Conservation (phyloP, 2,888 invertebrate species). For the Ochropacha duplaris region DNA sequence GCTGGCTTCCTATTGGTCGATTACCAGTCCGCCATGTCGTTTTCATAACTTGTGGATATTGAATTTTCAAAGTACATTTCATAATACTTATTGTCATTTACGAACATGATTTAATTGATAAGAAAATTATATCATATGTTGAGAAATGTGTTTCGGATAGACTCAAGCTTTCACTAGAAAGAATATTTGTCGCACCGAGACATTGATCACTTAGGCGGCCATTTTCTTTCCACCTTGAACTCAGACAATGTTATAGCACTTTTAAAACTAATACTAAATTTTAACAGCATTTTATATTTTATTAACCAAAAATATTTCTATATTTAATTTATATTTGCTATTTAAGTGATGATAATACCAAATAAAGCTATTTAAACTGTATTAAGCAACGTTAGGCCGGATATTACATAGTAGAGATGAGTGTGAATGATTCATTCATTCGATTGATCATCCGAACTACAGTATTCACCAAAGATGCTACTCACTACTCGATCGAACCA, state of each 20-base stretch:
- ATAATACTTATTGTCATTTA: neutral
- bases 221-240: slow-evolving; percentile 30
- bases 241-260: neutral
- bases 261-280: neutral
- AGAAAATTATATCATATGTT: slow-evolving; percentile 10
- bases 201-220: slow-evolving; percentile 36
- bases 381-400: neutral
- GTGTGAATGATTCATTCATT: no score
- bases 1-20: slow-evolving; percentile 88
- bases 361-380: neutral
- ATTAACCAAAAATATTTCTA: neutral
- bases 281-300: neutral
- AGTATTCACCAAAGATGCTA: no score
- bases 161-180: slow-evolving; percentile 30
- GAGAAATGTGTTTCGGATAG: slow-evolving; percentile 19
- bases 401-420: no score
- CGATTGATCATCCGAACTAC: no score
- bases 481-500: no score
- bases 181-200: slow-evolving; percentile 31
- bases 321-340: neutral
- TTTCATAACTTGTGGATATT: slow-evolving; percentile 67
- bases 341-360: neutral
- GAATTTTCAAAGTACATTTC: slow-evolving; percentile 38
- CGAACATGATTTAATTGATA: slow-evolving; percentile 9
- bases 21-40: slow-evolving; percentile 86